Evolutionary conservation across 2,797 vertebrate genomes (phyloP).

Genomic region (Argyrosomus regius): DNA sequence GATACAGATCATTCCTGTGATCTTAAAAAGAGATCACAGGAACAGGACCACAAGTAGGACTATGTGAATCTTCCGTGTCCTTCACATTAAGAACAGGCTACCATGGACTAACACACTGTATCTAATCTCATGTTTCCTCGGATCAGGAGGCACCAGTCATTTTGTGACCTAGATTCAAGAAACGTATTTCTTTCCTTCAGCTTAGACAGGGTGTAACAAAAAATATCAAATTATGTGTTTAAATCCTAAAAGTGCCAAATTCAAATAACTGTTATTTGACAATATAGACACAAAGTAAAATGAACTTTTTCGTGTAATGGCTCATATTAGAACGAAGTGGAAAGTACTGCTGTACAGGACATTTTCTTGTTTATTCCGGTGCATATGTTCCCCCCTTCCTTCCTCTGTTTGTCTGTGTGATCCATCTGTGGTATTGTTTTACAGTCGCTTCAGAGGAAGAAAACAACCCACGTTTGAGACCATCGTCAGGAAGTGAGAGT

Average conservation of each 20-base stretch:
- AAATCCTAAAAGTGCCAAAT: neutral
- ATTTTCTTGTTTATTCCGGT: slow-evolving; percentile 70
- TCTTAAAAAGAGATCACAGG: neutral
- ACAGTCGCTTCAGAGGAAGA: slow-evolving; percentile 57
- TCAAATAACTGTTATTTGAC: neutral
- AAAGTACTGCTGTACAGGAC: slow-evolving; percentile 27
- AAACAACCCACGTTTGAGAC: slow-evolving; percentile 55
- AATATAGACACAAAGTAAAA: neutral
- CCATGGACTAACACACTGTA: slow-evolving; percentile 20
- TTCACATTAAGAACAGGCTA: slow-evolving; percentile 8
- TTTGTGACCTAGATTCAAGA: slow-evolving; percentile 12
- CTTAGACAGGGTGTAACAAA: neutral
- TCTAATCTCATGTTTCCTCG: slow-evolving; percentile 54
- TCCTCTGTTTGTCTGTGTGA: slow-evolving; percentile 73
- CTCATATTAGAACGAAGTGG: slow-evolving; percentile 1
- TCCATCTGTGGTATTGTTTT: slow-evolving; percentile 76
- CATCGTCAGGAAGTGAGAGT: slow-evolving; percentile 74
- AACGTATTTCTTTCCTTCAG: neutral
- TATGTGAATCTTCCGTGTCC: neutral
- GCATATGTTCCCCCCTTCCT: slow-evolving; percentile 73
- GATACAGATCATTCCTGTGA: slow-evolving; percentile 15
- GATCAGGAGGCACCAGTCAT: slow-evolving; percentile 28
- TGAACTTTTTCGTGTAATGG: neutral
- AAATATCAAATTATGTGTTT: neutral
- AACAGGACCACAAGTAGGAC: neutral